These are phyloP conservation scores for Dolomedes plantarius DNA, from an alignment of 2,888 invertebrate species.

Conservation along the genomic window DNA sequence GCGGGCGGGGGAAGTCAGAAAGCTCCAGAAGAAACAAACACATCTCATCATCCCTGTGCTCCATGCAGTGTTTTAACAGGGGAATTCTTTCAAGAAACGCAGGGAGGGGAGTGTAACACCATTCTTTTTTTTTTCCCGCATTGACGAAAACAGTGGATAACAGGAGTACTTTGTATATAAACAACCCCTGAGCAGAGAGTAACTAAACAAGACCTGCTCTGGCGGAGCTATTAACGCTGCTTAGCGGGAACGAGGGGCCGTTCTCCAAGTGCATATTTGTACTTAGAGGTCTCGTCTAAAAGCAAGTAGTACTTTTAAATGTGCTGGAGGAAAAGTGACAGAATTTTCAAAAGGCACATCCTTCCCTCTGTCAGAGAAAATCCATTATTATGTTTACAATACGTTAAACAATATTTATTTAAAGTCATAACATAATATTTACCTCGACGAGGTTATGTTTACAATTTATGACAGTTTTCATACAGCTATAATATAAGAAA, in stretches of 20 bases:
- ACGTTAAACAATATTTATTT: no score
- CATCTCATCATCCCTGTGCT: background rate
- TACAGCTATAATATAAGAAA: no score
- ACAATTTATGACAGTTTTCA: no score
- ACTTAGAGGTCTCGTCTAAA: no score
- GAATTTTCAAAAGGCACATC: no score
- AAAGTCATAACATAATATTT: no score
- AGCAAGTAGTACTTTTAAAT: no score
- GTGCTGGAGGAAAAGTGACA: no score
- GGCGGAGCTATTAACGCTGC: constrained; percentile 32
- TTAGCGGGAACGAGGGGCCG: background rate
- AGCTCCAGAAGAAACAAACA: background rate
- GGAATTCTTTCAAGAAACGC: background rate
- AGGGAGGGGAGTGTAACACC: background rate
- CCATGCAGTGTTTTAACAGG: background rate
- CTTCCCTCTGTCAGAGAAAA: no score
- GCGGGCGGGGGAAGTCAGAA: no score
- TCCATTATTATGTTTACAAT: no score
- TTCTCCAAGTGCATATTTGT: background rate
- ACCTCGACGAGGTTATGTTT: no score
- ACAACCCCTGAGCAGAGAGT: constrained; percentile 22
- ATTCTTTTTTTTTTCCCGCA: background rate
- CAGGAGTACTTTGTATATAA: constrained; percentile 22
- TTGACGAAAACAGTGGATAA: background rate
- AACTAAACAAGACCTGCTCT: constrained; percentile 20